These are phyloP conservation scores for Origma solitaria DNA, from an alignment of 2,113 vertebrate species.

Conservation along the genomic window DNA sequence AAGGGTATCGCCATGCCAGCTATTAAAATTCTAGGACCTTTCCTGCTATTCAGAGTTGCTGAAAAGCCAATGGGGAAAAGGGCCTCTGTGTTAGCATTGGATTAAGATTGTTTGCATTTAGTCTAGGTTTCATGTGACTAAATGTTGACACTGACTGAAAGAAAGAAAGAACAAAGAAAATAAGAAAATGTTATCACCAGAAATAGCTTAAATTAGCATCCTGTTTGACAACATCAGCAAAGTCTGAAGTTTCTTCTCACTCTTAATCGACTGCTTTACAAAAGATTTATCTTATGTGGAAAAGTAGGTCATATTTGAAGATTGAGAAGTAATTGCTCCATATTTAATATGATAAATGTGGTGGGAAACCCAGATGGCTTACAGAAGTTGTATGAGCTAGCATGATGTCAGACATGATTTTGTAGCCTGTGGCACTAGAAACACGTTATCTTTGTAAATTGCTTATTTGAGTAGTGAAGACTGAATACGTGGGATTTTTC, in stretches of 20 bases:
- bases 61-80: neutral
- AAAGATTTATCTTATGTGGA: neutral
- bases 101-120: conserved; percentile 21
- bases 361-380: neutral
- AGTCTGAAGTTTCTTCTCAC: neutral
- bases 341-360: neutral
- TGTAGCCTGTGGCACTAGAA: neutral
- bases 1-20: neutral
- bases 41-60: neutral
- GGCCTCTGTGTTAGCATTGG: neutral
- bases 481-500: neutral
- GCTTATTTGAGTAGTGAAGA: neutral
- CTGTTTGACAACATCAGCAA: neutral
- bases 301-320: neutral
- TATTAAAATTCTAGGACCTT: conserved; percentile 5
- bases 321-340: neutral
- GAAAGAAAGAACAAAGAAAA: neutral
- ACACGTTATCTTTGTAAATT: neutral
- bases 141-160: neutral
- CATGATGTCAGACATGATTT: neutral
- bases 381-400: neutral
- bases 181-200: neutral
- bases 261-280: neutral
- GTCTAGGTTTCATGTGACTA: neutral
- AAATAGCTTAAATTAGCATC: conserved; percentile 12